These are phyloP conservation scores for Hybognathus amarus DNA, from an alignment of 2,797 vertebrate species.

Conservation along the genomic window DNA sequence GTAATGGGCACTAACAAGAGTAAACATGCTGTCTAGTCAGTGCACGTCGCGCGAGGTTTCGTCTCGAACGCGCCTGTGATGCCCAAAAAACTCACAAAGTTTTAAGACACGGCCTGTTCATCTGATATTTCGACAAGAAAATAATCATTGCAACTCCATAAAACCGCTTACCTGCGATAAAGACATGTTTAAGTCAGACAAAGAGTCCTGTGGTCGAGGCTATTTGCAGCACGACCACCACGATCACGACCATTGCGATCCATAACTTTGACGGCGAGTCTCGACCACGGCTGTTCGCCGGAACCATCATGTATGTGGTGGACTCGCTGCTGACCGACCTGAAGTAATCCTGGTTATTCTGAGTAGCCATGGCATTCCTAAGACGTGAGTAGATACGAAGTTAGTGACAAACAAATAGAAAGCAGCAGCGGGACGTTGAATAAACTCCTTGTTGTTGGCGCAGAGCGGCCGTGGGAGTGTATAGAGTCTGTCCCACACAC, in stretches of 20 bases:
- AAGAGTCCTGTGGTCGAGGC: slow-evolving; percentile 85
- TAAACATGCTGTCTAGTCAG: not conserved
- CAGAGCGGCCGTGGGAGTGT: slow-evolving; percentile 24
- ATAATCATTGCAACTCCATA: not conserved
- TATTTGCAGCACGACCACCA: slow-evolving; percentile 83
- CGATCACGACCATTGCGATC: slow-evolving; percentile 83
- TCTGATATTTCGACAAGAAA: not conserved
- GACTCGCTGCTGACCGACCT: slow-evolving; percentile 82
- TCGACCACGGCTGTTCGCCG: slow-evolving; percentile 63
- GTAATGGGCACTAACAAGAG: not conserved
- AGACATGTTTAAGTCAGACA: slow-evolving; percentile 85
- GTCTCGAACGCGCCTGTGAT: slow-evolving; percentile 7
- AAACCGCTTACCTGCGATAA: slow-evolving; percentile 80
- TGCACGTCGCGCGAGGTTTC: not conserved
- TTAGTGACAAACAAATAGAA: slow-evolving; percentile 41
- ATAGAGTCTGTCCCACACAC: slow-evolving; percentile 24
- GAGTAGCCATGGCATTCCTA: slow-evolving; percentile 81
- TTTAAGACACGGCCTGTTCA: not conserved
- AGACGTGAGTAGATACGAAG: slow-evolving; percentile 68
- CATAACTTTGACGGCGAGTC: slow-evolving; percentile 80
- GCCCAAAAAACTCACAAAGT: not conserved
- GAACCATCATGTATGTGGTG: slow-evolving; percentile 82
- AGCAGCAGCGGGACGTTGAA: slow-evolving; percentile 58
- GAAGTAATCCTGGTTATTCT: slow-evolving; percentile 80
- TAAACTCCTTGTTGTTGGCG: slow-evolving; percentile 35